Evolutionary conservation across 2,888 invertebrate genomes (phyloP).

Genomic region (Amiota minor): DNA sequence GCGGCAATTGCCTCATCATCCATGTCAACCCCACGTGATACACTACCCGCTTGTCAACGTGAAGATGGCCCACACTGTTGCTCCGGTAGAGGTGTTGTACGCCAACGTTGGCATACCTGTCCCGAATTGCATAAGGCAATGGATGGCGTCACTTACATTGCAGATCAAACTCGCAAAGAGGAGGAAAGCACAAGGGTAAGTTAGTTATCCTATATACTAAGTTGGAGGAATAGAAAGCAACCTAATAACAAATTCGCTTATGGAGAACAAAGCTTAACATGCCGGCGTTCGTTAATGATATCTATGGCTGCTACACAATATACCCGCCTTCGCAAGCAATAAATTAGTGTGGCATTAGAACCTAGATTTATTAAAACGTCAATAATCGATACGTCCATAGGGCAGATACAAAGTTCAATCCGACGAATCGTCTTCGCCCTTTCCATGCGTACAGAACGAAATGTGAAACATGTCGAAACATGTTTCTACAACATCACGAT

Average conservation of each 20-base stretch:
- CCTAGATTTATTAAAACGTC: conserved; percentile 57
- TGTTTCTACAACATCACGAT: background rate
- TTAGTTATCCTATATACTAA: conserved; percentile 37
- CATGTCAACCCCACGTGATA: conserved; percentile 63
- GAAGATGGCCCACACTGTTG: conserved; percentile 76
- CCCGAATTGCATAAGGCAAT: conserved; percentile 94
- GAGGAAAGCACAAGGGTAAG: conserved; percentile 92
- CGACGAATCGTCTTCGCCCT: no score
- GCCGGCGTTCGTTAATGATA: conserved; percentile 12
- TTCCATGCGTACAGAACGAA: background rate
- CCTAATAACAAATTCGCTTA: conserved; percentile 28
- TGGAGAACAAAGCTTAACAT: conserved; percentile 11
- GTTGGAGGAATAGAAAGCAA: background rate
- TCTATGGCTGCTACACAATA: conserved; percentile 31
- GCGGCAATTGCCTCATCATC: conserved; percentile 64
- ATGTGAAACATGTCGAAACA: background rate
- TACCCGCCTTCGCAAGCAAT: conserved; percentile 43
- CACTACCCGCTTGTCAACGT: conserved; percentile 67
- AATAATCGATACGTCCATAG: conserved; percentile 50
- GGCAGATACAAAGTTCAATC: background rate
- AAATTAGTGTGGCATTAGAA: conserved; percentile 55
- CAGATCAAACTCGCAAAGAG: conserved; percentile 92
- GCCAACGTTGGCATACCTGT: conserved; percentile 89
- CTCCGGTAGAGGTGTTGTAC: conserved; percentile 71
- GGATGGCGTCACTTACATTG: conserved; percentile 92